Conservation (phyloP, 2,888 invertebrate species). For the Drosophila paranaensis region DNA sequence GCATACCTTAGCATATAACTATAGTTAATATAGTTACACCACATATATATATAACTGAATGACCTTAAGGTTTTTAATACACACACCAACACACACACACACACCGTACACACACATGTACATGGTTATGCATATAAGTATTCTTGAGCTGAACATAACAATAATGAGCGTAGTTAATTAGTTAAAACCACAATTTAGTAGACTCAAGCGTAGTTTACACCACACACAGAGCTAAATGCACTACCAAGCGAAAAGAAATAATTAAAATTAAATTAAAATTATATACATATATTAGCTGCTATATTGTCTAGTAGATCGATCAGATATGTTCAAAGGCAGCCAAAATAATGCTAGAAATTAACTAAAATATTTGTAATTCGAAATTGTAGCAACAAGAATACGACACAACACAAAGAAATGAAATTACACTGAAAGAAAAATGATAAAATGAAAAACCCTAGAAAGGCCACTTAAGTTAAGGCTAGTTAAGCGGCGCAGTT, state of each 20-base stretch:
- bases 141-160: conserved; percentile 75
- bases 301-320: conserved; percentile 28
- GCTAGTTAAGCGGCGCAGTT: conserved; percentile 27
- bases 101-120: conserved; percentile 2
- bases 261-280: conserved; percentile 1
- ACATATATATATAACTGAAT: conserved; percentile 22
- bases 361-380: conserved; percentile 40
- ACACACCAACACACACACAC: conserved; percentile 3
- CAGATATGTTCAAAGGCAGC: conserved; percentile 22
- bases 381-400: conserved; percentile 25
- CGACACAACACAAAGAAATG: neutral
- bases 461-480: conserved; percentile 60
- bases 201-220: conserved; percentile 20
- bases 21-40: conserved; percentile 26
- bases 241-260: conserved; percentile 28
- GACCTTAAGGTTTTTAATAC: conserved; percentile 46
- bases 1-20: neutral
- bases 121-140: conserved; percentile 39
- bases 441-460: conserved; percentile 5
- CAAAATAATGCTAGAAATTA: conserved; percentile 19
- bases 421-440: conserved; percentile 13
- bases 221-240: conserved; percentile 37
- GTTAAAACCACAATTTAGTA: conserved; percentile 53
- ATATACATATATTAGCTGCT: conserved; percentile 11
- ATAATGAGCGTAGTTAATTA: conserved; percentile 75